Evolutionary conservation across 2,113 vertebrate genomes (phyloP), one percentile per base, ranked within the genome.

Genomic region (Terrapene triunguis): DNA sequence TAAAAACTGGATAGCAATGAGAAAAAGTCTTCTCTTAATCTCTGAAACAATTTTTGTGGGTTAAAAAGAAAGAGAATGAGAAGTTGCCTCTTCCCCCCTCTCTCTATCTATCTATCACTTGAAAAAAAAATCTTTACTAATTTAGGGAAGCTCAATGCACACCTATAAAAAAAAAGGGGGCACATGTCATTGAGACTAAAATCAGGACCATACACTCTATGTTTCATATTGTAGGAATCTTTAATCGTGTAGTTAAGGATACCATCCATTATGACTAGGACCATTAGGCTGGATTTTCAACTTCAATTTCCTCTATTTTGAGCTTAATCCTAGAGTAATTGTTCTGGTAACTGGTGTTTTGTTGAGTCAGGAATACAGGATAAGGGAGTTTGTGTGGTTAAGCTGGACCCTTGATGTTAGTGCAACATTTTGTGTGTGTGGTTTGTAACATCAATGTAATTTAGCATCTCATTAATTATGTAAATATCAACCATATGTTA

Each of bases 391-490:
- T 91, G 62, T 93, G 83, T 48, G 65, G 96, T 95, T 96, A 95
- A 94, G 93, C 90, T 89, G 80, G 81, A 55, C 17, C 95, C 92
- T 93, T 53, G 24, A 86, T 92, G 65, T 88, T 54, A 69, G 74
- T 83, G 93, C 92, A 96, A 82, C 65, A 78, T 82, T 97, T 94
- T 92, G 14, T 87, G 95, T 95, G 8, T 93, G 80, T 85, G 92
- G 89, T 38, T 95, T 92, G 78, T 95, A 82, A 88, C 57, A 83
- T 89, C 98, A 98, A 96, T 93, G 89, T 91, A 97, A 84, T 96
- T 97, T 88, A 94, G 85, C 81, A 95, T 96, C 90, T 97, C 97
- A 98, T 97, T 96, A 97, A 97, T 97, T 97, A 97, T 50, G 92
- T 91, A 98, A 97, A 98, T 80, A 95, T 85, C 88, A 92, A 89